These are phyloP conservation scores for Saturnia japonica DNA, from an alignment of 2,888 invertebrate species.

Conservation along the genomic window DNA sequence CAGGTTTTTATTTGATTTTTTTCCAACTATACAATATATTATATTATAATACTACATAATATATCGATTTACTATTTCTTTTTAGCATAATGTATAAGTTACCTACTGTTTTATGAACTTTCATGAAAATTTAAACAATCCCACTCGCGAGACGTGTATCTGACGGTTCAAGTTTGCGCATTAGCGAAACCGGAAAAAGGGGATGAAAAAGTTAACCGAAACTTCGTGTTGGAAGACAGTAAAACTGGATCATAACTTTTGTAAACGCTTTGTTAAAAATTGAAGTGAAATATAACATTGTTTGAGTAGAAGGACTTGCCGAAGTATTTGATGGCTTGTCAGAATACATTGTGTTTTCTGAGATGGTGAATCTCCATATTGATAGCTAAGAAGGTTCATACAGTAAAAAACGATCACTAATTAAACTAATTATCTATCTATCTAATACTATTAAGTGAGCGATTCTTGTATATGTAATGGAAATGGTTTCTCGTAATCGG, in stretches of 20 bases:
- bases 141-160: slow-evolving; percentile 46
- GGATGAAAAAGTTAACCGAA: slow-evolving; percentile 64
- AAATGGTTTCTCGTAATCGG: no score
- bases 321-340: background rate
- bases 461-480: no score
- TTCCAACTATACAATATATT: no score
- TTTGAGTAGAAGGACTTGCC: background rate
- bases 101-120: slow-evolving; percentile 38
- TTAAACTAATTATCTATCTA: no score
- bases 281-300: slow-evolving; percentile 13
- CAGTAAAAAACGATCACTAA: background rate
- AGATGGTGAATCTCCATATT: background rate
- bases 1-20: no score
- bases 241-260: slow-evolving; percentile 38
- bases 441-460: no score
- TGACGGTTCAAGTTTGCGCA: slow-evolving; percentile 58
- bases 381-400: background rate
- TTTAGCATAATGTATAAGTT: slow-evolving; percentile 23
- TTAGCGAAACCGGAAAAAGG: slow-evolving; percentile 65
- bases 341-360: background rate
- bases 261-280: slow-evolving; percentile 20
- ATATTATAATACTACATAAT: no score
- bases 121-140: slow-evolving; percentile 53
- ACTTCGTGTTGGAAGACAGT: slow-evolving; percentile 47
- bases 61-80: background rate